Evolutionary conservation across 2,797 vertebrate species (phyloP), one percentile per base, ranked within the genome.

Genomic region (Siniperca obscura): DNA sequence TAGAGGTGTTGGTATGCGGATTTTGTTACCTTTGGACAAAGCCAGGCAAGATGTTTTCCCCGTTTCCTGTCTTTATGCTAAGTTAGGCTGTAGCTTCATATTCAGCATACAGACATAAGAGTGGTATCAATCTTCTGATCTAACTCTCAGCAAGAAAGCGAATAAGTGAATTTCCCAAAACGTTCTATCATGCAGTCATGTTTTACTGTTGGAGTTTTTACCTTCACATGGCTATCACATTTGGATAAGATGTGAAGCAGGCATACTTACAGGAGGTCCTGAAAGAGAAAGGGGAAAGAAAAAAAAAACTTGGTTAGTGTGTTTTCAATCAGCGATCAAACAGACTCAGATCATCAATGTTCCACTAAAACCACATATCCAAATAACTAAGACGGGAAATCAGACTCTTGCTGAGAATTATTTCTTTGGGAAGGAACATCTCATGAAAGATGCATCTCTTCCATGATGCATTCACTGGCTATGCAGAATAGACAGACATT

Each of bases 211-310:
- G 9, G 5, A 59, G 70, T 36, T 73, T 89, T 93, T 94, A 95
- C 93, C 92, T 94, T 92, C 52, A 65, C 48, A 4, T 62, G 72
- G 78, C 9, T 48, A 67, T 81, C 80, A 78, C 76, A 84, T 71
- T 81, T 80, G 85, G 67, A 72, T 86, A 83, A 85, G 89, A 85
- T 80, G 87, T 60, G 88, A 91, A 87, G 86, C 90, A 62, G 86
- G 78, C 44, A 91, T 99, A 99, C 98, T 99, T 98, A 99, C 98
- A 96, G 98, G 97, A 96, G 97, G 97, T 96, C 98, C 98, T 99
- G 93, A 88, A 92, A 93, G 80, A 93, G 27, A 44, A 46, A 81
- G 34, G 74, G 83, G 66, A 88, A 67, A 22, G 27, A 30, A 30
- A 30, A 30, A 83, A 74, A 77, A 69, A 1, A 78, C 85, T 90